phyloP scores from a whole-genome alignment of 2,888 invertebrate species.

The Leucoma salicis region DNA sequence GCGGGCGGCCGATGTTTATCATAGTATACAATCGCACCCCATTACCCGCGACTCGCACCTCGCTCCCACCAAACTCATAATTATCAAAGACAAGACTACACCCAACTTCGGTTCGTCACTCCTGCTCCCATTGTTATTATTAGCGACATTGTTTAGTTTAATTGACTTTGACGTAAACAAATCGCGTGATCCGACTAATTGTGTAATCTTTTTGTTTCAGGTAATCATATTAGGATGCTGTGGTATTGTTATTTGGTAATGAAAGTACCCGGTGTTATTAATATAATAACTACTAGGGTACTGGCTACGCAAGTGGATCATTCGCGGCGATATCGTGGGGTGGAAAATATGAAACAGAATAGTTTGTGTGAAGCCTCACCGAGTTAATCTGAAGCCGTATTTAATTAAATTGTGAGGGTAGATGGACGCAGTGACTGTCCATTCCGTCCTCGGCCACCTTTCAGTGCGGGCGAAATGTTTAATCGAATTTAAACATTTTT shows the following conservation, averaged over 20 bases:
- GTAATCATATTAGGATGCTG: constrained; percentile 53
- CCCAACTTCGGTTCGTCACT: constrained; percentile 78
- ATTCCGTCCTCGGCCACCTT: constrained; percentile 57
- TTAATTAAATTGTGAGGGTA: constrained; percentile 78
- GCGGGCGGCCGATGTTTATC: constrained; percentile 79
- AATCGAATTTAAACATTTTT: constrained; percentile 15
- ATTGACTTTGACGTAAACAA: constrained; percentile 69
- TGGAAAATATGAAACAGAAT: constrained; percentile 72
- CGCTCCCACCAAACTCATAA: constrained; percentile 68
- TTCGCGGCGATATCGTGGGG: constrained; percentile 33
- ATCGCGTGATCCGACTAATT: constrained; percentile 62
- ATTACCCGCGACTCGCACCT: constrained; percentile 36
- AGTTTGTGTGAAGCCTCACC: constrained; percentile 73
- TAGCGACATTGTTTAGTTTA: constrained; percentile 70
- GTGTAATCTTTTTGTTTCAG: constrained; percentile 73
- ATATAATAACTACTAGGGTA: no score
- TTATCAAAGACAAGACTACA: constrained; percentile 77
- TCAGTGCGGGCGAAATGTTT: constrained; percentile 50
- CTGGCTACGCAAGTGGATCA: constrained; percentile 16
- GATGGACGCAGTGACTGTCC: constrained; percentile 55
- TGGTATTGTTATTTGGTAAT: constrained; percentile 29
- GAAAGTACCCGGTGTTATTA: constrained; percentile 19
- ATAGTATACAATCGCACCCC: constrained; percentile 76
- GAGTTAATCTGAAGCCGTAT: constrained; percentile 80
- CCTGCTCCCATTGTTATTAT: constrained; percentile 71